Conservation (phyloP, 2,797 vertebrate genomes). For the Scyliorhinus canicula region DNA sequence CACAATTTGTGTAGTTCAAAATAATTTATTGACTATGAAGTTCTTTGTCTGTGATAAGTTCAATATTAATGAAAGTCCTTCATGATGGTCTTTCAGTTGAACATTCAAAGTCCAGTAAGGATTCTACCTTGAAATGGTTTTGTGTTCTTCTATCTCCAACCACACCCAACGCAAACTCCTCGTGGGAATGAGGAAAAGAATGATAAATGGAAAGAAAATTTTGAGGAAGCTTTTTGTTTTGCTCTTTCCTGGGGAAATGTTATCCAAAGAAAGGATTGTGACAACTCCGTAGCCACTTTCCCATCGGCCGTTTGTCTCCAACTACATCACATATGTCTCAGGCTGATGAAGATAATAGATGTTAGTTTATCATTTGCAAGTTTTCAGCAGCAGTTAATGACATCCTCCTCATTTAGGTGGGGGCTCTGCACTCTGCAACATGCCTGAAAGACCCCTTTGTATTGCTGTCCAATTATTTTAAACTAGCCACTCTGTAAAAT, state of each 20-base stretch:
- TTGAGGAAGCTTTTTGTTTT: background rate
- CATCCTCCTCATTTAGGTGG: background rate
- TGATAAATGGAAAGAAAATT: background rate
- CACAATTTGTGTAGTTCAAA: too few species aligned
- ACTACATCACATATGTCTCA: background rate
- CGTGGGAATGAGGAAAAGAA: background rate
- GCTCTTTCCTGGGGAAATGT: background rate
- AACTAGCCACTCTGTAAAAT: slow-evolving; percentile 29
- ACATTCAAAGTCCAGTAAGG: background rate
- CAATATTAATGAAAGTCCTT: background rate
- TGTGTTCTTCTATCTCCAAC: background rate
- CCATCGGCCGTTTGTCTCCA: background rate
- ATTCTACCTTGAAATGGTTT: background rate
- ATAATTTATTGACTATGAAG: background rate
- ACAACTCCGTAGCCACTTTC: background rate
- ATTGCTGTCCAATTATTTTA: slow-evolving; percentile 30
- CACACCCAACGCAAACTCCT: too few species aligned
- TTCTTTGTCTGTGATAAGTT: too few species aligned
- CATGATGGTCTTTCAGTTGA: background rate
- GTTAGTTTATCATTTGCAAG: slow-evolving; percentile 9
- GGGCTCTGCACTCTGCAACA: background rate
- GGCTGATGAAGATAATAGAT: slow-evolving; percentile 18
- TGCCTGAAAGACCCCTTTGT: slow-evolving; percentile 30
- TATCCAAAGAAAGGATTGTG: background rate
- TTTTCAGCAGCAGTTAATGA: slow-evolving; percentile 31